Conservation (phyloP, 2,888 invertebrate genomes). For the Rugalucina vietnamica region DNA sequence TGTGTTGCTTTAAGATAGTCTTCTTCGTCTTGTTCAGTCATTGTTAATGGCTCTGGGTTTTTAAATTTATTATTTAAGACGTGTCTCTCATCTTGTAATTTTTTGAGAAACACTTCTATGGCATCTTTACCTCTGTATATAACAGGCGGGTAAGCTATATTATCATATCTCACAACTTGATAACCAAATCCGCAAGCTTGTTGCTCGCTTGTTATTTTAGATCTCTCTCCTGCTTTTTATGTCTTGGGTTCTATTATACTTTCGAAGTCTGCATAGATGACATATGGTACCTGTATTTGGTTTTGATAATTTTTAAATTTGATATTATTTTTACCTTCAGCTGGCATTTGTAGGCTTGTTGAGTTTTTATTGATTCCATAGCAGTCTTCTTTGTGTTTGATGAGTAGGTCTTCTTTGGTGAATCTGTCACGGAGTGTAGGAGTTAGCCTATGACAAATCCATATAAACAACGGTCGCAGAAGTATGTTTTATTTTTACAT, state of each 20-base stretch:
- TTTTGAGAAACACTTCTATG: neutral
- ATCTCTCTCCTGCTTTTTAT: neutral
- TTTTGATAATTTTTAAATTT: too few species aligned
- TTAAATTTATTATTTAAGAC: neutral
- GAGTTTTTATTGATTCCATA: slow-evolving; percentile 31
- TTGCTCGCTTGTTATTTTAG: neutral
- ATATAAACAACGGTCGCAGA: slow-evolving; percentile 33
- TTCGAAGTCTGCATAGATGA: too few species aligned
- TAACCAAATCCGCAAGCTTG: neutral
- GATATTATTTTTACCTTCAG: slow-evolving; percentile 14
- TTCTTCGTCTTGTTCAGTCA: neutral
- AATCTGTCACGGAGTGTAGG: too few species aligned
- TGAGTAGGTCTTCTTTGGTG: slow-evolving; percentile 14
- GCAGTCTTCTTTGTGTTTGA: slow-evolving; percentile 45
- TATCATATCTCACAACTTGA: slow-evolving; percentile 11
- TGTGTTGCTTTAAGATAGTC: neutral
- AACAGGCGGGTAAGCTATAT: neutral
- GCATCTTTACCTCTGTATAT: slow-evolving; percentile 14
- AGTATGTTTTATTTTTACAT: slow-evolving; percentile 22
- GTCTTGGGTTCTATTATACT: neutral
- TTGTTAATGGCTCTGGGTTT: slow-evolving; percentile 3
- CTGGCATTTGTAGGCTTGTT: slow-evolving; percentile 36
- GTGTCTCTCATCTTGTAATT: neutral
- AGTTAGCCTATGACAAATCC: too few species aligned
- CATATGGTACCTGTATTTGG: too few species aligned